Percentiles rank a stretch among this genome's conserved stretches.
Evolutionary conservation across 53 echinoderm and acorn worm species (phyloP).

Genomic region (Temnopleurus reevesii): DNA sequence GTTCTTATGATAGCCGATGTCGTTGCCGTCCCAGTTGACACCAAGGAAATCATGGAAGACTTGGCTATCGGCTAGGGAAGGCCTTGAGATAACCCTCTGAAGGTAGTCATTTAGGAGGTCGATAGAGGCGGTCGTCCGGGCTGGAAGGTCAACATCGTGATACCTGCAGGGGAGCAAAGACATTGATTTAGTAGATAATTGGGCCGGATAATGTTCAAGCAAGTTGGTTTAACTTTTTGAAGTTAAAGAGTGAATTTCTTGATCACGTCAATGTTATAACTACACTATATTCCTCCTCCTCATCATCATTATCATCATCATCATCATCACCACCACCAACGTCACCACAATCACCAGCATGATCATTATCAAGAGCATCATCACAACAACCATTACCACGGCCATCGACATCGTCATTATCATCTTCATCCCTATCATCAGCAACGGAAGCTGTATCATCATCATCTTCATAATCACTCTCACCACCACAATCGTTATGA

Average conservation of each 20-base stretch:
- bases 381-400: too few relatives aligned
- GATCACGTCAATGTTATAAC: too few relatives aligned
- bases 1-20: constrained; percentile 59
- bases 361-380: too few relatives aligned
- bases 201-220: neutral
- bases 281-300: too few relatives aligned
- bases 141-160: constrained; percentile 51
- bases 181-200: neutral
- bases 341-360: too few relatives aligned
- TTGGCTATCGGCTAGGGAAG: constrained; percentile 53
- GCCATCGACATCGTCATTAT: too few relatives aligned
- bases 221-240: too few relatives aligned
- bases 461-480: neutral
- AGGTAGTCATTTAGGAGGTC: constrained; percentile 58
- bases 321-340: too few relatives aligned
- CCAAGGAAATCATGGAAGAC: constrained; percentile 71
- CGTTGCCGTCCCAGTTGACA: constrained; percentile 79
- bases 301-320: too few relatives aligned
- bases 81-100: constrained; percentile 9
- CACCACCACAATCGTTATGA: neutral
- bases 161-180: neutral
- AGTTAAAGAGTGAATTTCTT: too few relatives aligned
- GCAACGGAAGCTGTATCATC: neutral
- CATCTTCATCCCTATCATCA: too few relatives aligned
- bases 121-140: neutral